These are phyloP conservation scores for Drosophila melanica DNA, from an alignment of 1,140 invertebrate genomes.

Conservation along the genomic window DNA sequence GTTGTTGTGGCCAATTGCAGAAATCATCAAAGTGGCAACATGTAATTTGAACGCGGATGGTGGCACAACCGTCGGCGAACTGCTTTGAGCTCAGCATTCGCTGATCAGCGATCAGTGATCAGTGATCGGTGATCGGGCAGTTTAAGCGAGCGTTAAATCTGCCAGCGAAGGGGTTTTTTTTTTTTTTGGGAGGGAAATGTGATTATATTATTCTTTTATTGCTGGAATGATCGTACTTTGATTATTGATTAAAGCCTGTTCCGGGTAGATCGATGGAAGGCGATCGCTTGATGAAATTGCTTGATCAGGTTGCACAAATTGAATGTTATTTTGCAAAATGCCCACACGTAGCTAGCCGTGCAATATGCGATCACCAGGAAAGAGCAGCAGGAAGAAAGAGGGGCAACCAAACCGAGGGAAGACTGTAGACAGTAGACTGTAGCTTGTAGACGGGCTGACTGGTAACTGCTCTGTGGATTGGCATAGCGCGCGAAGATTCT, in stretches of 20 bases:
- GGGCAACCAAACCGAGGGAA: constrained; percentile 5
- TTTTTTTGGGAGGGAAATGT: constrained; percentile 51
- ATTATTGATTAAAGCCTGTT: constrained; percentile 64
- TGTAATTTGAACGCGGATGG: constrained; percentile 71
- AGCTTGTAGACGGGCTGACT: constrained; percentile 20
- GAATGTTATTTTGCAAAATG: constrained; percentile 83
- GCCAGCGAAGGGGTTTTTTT: constrained; percentile 8
- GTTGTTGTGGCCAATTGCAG: constrained; percentile 71
- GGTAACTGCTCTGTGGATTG: constrained; percentile 28
- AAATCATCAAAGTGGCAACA: constrained; percentile 75
- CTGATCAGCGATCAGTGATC: constrained; percentile 21
- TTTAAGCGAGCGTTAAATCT: constrained; percentile 77
- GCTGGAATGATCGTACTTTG: constrained; percentile 44
- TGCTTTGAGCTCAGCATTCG: constrained; percentile 56
- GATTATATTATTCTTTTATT: constrained; percentile 62
- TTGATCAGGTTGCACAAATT: constrained; percentile 83
- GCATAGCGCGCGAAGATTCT: constrained; percentile 82
- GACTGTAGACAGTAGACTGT: constrained; percentile 17
- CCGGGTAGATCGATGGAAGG: constrained; percentile 25
- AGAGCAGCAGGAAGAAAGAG: neutral
- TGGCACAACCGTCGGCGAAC: constrained; percentile 49
- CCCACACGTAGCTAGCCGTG: constrained; percentile 73
- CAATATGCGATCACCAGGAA: constrained; percentile 43
- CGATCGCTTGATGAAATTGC: constrained; percentile 61
- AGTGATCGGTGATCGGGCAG: constrained; percentile 31